These are phyloP conservation scores for Anoplopoma fimbria DNA, from an alignment of 2,113 vertebrate species.

Conservation along the genomic window DNA sequence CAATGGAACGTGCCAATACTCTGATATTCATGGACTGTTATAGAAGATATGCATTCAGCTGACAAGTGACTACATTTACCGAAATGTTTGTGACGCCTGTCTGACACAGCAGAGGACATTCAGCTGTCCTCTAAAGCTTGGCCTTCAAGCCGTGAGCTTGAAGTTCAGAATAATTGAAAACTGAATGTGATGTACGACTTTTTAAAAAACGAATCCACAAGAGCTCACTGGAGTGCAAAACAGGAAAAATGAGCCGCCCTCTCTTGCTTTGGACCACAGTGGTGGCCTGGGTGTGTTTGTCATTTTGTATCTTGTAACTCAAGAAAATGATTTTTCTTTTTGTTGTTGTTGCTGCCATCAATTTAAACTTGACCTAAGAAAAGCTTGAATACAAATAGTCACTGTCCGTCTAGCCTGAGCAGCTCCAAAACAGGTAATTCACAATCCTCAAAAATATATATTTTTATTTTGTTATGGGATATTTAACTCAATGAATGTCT, in stretches of 20 bases:
- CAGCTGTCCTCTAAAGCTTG: slow-evolving; percentile 19
- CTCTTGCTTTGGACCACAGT: not conserved
- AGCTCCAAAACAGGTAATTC: not conserved
- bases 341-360: not conserved
- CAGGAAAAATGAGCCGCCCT: not conserved
- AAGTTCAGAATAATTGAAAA: slow-evolving; percentile 29
- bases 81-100: slow-evolving; percentile 8
- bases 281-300: not conserved
- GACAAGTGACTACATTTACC: slow-evolving; percentile 19
- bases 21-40: slow-evolving; percentile 14
- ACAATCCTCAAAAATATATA: not conserved
- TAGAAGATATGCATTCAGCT: slow-evolving; percentile 20
- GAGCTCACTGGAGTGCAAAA: slow-evolving; percentile 22
- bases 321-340: not conserved
- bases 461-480: slow-evolving; percentile 1
- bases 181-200: slow-evolving; percentile 6
- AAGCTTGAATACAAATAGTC: not conserved
- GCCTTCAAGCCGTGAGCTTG: not conserved
- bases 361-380: slow-evolving; percentile 7
- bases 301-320: not conserved
- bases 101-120: slow-evolving; percentile 3
- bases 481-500: slow-evolving; percentile 13
- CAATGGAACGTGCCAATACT: not conserved
- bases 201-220: slow-evolving; percentile 15
- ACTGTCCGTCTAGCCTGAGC: slow-evolving; percentile 2